Base-by-base conservation (phyloP, 2,113 vertebrate species). In the Cinclus cinclus region DNA sequence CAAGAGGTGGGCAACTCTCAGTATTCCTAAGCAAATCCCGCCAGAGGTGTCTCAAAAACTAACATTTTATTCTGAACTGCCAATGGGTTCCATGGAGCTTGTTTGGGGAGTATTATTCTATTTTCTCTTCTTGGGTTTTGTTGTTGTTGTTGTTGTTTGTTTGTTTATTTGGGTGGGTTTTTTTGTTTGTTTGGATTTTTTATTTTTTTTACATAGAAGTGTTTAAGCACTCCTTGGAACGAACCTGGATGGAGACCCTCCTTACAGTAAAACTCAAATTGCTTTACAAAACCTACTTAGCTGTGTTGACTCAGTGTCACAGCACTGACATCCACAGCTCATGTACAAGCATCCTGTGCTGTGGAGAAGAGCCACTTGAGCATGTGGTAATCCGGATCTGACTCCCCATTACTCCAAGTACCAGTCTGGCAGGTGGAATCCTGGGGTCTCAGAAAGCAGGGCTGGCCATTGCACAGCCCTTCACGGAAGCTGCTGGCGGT, bases 261-360 rank as follows among this genome's bases (percentile, higher is more conserved):
- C n/a, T 18, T 22, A 18, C 19, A 25, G 28, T 39, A 37, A n/a
- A 37, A n/a, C n/a, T 5, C 10, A 28, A 60, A 80, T 1, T 1
- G 1, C 5, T 44, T 83, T 68, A 17, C 27, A 59, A 47, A 67
- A 16, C 18, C 13, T 19, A 1, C 27, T 30, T 19, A 24, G 2
- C 19, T 50, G 13, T 4, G 6, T 5, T 39, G 35, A 11, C 19
- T 53, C 52, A 30, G 52, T 28, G 28, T 4, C 20, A 6, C 3
- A 14, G 20, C 55, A 10, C 41, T 69, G 17, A 3, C 28, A 46
- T 11, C 14, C 2, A 0, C n/a, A 44, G 41, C 53, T 73, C 53
- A 2, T 0, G 0, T 21, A 13, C 0, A 0, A 68, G 49, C 35
- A 41, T 15, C 30, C 58, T 31, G 83, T 0, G 0, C 62, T 25